Evolutionary conservation across 2,113 vertebrate species (phyloP).

Genomic region (Passer domesticus): DNA sequence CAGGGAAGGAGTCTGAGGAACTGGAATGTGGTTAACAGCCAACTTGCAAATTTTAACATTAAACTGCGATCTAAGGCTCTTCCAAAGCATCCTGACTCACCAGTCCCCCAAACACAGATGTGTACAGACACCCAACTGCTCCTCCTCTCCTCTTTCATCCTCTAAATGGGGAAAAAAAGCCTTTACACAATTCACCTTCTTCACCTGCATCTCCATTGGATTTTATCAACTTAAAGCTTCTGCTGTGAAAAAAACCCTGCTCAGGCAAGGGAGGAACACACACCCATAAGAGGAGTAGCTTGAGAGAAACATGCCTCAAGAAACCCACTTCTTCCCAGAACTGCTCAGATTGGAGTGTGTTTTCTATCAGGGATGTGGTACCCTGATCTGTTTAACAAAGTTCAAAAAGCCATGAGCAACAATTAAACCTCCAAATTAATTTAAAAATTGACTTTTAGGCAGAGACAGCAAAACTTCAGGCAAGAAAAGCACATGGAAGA

Average conservation of each 20-base stretch:
- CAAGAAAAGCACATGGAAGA: not conserved
- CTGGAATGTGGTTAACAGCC: not conserved
- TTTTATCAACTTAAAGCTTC: not conserved
- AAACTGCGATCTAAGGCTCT: not conserved
- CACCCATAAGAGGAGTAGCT: rapidly evolving
- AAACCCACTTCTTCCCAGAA: not conserved
- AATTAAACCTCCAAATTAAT: not conserved
- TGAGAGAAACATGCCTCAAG: not conserved
- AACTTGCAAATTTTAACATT: not conserved
- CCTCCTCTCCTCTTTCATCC: not conserved
- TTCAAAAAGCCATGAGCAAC: not conserved
- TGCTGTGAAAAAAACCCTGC: rapidly evolving
- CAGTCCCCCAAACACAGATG: not conserved
- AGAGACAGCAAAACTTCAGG: not conserved
- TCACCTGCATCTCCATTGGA: not conserved
- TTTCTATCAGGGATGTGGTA: not conserved
- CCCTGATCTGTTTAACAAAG: not conserved
- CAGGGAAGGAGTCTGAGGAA: not conserved
- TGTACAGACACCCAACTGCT: not conserved
- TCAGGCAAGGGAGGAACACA: not conserved
- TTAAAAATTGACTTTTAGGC: not conserved
- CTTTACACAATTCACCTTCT: not conserved
- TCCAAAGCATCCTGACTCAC: not conserved
- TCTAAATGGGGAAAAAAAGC: not conserved
- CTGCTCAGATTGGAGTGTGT: not conserved